Percentiles rank a stretch among this genome's conserved stretches.
These are phyloP conservation scores for Anthonomus grandis DNA, from an alignment of 1,140 invertebrate genomes.

Conservation along the genomic window DNA sequence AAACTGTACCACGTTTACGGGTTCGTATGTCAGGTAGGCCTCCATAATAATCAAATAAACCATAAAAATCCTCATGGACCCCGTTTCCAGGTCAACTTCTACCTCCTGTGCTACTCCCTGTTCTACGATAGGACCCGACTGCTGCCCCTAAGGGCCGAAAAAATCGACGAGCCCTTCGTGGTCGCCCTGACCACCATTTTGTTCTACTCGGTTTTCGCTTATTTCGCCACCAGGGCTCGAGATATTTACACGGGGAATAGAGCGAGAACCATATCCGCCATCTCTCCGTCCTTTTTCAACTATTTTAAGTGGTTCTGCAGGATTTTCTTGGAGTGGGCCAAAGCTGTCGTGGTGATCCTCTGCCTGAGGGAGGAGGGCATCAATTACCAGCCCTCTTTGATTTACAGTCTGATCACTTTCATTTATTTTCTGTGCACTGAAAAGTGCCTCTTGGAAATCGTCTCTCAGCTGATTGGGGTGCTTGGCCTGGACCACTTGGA, in stretches of 20 bases:
- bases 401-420: constrained; percentile 62
- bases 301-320: constrained; percentile 71
- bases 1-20: constrained; percentile 38
- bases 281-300: constrained; percentile 61
- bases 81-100: constrained; percentile 42
- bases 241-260: constrained; percentile 57
- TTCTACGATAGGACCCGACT: constrained; percentile 27
- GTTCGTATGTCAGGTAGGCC: constrained; percentile 38
- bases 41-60: too few relatives aligned
- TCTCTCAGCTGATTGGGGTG: constrained; percentile 53
- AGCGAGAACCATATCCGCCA: constrained; percentile 55
- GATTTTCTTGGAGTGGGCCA: constrained; percentile 75
- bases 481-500: constrained; percentile 65
- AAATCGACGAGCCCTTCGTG: constrained; percentile 55
- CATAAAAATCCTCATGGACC: too few relatives aligned
- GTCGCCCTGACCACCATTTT: constrained; percentile 69
- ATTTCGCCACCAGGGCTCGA: constrained; percentile 66
- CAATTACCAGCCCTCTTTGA: constrained; percentile 62
- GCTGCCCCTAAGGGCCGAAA: constrained; percentile 2
- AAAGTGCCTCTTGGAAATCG: constrained; percentile 61
- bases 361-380: constrained; percentile 72
- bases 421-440: constrained; percentile 56
- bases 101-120: constrained; percentile 37
- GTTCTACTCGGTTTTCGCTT: constrained; percentile 75
- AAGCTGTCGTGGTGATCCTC: constrained; percentile 69